These are phyloP conservation scores for Tragelaphus eurycerus DNA, from an alignment of 2,797 vertebrate species.

Conservation along the genomic window DNA sequence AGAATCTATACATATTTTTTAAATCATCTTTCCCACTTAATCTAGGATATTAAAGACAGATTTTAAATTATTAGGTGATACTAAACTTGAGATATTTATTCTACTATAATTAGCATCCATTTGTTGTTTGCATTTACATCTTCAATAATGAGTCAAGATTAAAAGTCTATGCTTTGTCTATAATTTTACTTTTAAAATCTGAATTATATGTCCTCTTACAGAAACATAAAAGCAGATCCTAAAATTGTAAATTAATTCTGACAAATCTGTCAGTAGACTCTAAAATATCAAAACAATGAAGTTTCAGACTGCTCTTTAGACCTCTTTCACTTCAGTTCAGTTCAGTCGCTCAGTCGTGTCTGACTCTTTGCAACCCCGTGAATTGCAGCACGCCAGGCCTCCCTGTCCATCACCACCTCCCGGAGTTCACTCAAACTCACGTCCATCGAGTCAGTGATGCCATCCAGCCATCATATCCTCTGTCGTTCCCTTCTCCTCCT, in stretches of 20 bases:
- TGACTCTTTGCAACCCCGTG: accelerated
- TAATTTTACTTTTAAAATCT: constrained; percentile 16
- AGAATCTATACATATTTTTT: neutral
- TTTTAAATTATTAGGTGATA: neutral
- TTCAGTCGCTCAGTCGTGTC: too few relatives aligned
- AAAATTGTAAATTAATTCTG: neutral
- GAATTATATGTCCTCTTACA: neutral
- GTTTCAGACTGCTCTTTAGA: neutral
- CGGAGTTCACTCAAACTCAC: too few relatives aligned
- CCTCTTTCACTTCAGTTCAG: neutral
- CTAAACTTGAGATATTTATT: neutral
- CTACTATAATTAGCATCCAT: neutral
- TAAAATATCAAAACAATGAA: neutral
- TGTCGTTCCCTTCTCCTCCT: too few relatives aligned
- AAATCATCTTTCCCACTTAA: neutral
- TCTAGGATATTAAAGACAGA: neutral
- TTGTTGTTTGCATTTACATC: neutral
- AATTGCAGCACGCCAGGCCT: too few relatives aligned
- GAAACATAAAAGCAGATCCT: neutral
- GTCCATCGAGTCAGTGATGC: too few relatives aligned
- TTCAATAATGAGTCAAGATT: neutral
- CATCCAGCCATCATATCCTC: too few relatives aligned
- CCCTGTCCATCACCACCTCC: too few relatives aligned
- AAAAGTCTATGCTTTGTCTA: neutral
- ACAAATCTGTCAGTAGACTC: neutral